phyloP scores from a whole-genome alignment of 2,113 vertebrate genomes.

The Ptilonorhynchus violaceus region DNA sequence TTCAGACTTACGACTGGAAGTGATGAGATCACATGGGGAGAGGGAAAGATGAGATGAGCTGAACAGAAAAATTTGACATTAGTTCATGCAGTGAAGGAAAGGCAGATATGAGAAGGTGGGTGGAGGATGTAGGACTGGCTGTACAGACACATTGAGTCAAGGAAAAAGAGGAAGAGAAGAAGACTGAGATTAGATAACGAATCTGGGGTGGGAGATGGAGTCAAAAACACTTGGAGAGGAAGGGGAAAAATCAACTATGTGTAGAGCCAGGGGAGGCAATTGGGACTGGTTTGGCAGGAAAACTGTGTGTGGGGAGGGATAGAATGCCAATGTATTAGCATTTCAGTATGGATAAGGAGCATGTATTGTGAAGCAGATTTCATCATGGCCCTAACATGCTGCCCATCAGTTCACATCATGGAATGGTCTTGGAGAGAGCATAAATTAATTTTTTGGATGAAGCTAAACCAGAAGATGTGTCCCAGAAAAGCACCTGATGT shows the following conservation, averaged over 20 bases:
- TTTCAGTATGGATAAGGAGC: neutral
- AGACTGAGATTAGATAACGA: slow-evolving; percentile 15
- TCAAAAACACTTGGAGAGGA: neutral
- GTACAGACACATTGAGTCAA: neutral
- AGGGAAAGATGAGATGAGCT: neutral
- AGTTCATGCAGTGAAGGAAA: neutral
- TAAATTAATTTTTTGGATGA: neutral
- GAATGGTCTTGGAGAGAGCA: neutral
- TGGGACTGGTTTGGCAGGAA: slow-evolving; percentile 1
- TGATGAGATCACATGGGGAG: neutral
- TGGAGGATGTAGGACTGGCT: neutral
- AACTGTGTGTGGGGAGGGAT: neutral
- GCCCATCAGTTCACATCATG: neutral
- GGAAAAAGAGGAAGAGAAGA: neutral
- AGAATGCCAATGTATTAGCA: neutral
- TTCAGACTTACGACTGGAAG: neutral
- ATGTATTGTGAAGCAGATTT: neutral
- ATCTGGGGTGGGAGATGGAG: neutral
- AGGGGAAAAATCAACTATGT: neutral
- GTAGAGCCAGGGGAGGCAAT: neutral
- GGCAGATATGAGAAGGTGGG: neutral
- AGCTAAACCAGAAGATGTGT: neutral
- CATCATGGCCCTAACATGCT: neutral
- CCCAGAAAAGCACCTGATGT: neutral
- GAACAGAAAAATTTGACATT: neutral